Evolutionary conservation across 2,888 invertebrate genomes (phyloP).

Genomic region (Drosophila atripex): DNA sequence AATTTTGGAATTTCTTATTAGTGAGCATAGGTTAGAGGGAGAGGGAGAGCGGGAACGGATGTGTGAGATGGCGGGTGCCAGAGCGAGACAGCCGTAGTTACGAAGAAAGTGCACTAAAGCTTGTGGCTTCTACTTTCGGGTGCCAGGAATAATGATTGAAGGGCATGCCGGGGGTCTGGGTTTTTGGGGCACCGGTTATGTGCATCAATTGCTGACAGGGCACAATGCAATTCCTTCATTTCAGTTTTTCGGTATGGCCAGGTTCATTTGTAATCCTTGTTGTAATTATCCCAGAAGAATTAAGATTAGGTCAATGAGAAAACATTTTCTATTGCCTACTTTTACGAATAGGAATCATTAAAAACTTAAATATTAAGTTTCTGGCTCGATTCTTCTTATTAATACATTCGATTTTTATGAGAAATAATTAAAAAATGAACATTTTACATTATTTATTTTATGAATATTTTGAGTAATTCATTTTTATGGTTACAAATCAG

Average conservation of each 20-base stretch:
- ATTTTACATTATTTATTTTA: not conserved
- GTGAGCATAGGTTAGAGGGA: conserved; percentile 55
- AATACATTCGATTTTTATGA: too few relatives aligned
- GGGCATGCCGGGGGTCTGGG: conserved; percentile 6
- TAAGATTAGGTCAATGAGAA: not conserved
- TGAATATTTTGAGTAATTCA: not conserved
- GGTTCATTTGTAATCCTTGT: conserved; percentile 42
- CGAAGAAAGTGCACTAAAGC: conserved; percentile 72
- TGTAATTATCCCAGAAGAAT: conserved; percentile 3
- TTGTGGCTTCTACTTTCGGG: conserved; percentile 56
- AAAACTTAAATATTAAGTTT: not conserved
- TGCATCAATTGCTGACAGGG: conserved; percentile 42
- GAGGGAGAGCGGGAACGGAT: conserved; percentile 22
- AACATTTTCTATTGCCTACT: not conserved
- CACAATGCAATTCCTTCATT: conserved; percentile 46
- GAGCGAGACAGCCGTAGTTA: conserved; percentile 42
- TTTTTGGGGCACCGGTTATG: conserved; percentile 10
- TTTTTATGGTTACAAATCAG: conserved; percentile 25
- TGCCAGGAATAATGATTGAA: conserved; percentile 47
- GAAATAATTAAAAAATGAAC: not conserved
- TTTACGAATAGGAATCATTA: too few relatives aligned
- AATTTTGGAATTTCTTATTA: conserved; percentile 73
- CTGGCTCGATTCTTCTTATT: too few relatives aligned
- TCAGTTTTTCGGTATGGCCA: not conserved
- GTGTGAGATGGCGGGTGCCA: conserved; percentile 11